These are phyloP conservation scores for Scaptomyza flava DNA, from an alignment of 2,888 invertebrate species.

Conservation along the genomic window DNA sequence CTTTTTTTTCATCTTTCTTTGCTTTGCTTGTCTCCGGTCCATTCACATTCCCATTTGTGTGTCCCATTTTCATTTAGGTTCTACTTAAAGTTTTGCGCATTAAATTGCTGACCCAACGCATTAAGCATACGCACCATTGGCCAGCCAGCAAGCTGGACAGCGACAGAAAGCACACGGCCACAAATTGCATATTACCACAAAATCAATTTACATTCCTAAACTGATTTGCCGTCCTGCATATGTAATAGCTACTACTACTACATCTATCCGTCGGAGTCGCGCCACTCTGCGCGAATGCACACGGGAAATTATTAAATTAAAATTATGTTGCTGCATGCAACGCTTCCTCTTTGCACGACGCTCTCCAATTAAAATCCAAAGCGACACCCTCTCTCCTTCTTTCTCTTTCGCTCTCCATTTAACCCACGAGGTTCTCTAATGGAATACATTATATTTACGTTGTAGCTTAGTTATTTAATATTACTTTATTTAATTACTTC, in stretches of 20 bases:
- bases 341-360: slow-evolving; percentile 49
- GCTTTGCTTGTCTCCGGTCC: slow-evolving; percentile 5
- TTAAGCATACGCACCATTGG: slow-evolving; percentile 72
- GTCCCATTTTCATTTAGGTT: slow-evolving; percentile 10
- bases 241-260: slow-evolving; percentile 42
- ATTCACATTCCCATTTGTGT: slow-evolving; percentile 12
- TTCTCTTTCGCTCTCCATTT: slow-evolving; percentile 27
- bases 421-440: slow-evolving; percentile 26
- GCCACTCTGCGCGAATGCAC: slow-evolving; percentile 43
- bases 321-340: slow-evolving; percentile 72
- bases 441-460: not conserved
- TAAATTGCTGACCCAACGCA: slow-evolving; percentile 56
- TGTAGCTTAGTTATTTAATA: not conserved
- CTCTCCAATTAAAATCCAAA: slow-evolving; percentile 64
- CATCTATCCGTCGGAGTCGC: slow-evolving; percentile 1
- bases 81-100: slow-evolving; percentile 57
- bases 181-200: slow-evolving; percentile 77
- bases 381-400: slow-evolving; percentile 33
- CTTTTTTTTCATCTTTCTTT: slow-evolving; percentile 2
- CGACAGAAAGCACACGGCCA: slow-evolving; percentile 18
- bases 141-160: slow-evolving; percentile 42
- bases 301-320: slow-evolving; percentile 77
- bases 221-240: slow-evolving; percentile 69
- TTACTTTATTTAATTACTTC: not conserved
- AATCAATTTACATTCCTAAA: slow-evolving; percentile 79